Evolutionary conservation across 2,888 invertebrate species (phyloP), one percentile per base, ranked within the genome.

Genomic region (Monochamus alternatus): DNA sequence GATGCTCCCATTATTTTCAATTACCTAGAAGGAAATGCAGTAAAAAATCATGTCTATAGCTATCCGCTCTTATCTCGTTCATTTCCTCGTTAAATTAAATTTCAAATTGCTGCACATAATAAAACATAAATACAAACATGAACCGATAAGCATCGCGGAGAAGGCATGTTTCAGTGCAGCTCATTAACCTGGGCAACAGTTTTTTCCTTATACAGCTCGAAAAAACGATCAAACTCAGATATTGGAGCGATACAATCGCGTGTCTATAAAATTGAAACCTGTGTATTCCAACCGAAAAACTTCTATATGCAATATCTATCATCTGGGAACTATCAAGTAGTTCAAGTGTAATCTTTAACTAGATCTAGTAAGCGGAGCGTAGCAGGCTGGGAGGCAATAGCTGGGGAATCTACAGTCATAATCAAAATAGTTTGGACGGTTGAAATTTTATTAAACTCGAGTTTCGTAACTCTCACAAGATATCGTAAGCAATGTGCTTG

Each of bases 211-310:
- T 30, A 51, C 3, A 47, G 64, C 10, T 65, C 69, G 73, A 60
- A 59, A 65, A 65, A 59, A 65, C 64, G 71, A 63, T 74, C 55
- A 14, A 73, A 60, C 58, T 72, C 44, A 65, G 32, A 75, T 59
- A 64, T 74, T 73, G 71, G 51, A 77, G 73, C 59, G 76, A 76
- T 76, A 67, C 71, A 30, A 59, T 77, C 67, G 77, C 77, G 77
- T 77, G 77, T 77, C 66, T 68, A 63, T 73, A 65, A 65, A 65
- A 65, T 65, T 51, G 73, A 66, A 75, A 72, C 59, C 70, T 65
- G 62, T 77, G 75, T 75, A 77, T 43, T 75, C 67, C 63, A 75
- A 77, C 65, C 59, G 73, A 75, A 77, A 75, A 77, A 75, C 77
- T 73, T 75, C 66, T 73, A 75, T 70, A 74, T 64, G 70, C 70